Percentiles rank a stretch among this genome's conserved stretches.
phyloP scores from a whole-genome alignment of 1,140 invertebrate species.

The Triops longicaudatus region DNA sequence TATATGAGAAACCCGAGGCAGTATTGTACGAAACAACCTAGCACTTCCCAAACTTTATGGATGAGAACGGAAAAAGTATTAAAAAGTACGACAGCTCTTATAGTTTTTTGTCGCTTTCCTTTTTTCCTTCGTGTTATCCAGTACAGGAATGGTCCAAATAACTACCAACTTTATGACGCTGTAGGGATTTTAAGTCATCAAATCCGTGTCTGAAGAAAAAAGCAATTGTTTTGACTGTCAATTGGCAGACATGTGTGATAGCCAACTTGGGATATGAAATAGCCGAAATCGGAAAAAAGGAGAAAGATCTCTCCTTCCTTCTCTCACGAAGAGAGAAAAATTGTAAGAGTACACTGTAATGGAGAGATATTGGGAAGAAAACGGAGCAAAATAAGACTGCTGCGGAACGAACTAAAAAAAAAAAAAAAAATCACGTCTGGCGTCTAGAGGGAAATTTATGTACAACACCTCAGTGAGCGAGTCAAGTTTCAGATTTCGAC shows the following conservation, averaged over 20 bases:
- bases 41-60: conserved; percentile 1
- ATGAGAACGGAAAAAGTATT: neutral
- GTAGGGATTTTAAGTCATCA: conserved; percentile 3
- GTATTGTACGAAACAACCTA: neutral
- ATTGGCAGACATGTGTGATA: conserved; percentile 1
- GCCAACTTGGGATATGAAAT: conserved; percentile 1
- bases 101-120: neutral
- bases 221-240: neutral
- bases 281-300: neutral
- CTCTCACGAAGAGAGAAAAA: neutral
- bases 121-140: neutral
- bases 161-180: neutral
- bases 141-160: neutral
- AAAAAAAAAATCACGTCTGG: neutral
- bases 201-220: neutral
- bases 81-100: neutral
- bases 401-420: neutral
- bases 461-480: neutral
- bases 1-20: neutral
- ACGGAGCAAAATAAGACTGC: neutral
- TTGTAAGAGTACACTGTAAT: neutral
- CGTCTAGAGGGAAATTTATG: neutral
- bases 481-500: neutral
- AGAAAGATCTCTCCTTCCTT: no score
- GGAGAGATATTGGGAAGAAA: neutral